Percentiles rank a stretch among this genome's conserved stretches.
Evolutionary conservation across 2,113 vertebrate genomes (phyloP).

Genomic region (Dascyllus trimaculatus): DNA sequence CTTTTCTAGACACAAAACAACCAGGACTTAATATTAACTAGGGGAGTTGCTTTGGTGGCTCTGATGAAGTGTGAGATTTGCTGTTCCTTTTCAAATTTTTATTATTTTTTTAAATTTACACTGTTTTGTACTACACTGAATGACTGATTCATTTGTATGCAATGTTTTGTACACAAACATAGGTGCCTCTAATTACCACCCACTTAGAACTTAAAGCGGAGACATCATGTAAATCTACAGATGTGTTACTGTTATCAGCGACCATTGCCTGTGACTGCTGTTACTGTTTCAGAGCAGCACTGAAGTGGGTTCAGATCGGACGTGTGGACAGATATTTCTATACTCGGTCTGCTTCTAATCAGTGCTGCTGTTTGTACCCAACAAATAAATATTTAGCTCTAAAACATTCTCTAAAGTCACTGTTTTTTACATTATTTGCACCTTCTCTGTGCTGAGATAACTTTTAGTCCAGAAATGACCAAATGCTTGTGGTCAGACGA

Average conservation of each 20-base stretch:
- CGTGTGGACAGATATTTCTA: conserved; percentile 17
- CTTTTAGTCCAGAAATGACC: conserved; percentile 7
- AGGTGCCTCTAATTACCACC: conserved; percentile 68
- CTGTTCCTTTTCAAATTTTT: conserved; percentile 32
- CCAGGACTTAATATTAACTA: conserved; percentile 41
- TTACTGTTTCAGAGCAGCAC: conserved; percentile 62
- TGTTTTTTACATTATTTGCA: conserved; percentile 51
- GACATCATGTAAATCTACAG: conserved; percentile 55
- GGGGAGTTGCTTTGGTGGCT: conserved; percentile 26
- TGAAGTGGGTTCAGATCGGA: conserved; percentile 52
- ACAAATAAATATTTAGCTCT: conserved; percentile 45
- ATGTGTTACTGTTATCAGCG: conserved; percentile 51
- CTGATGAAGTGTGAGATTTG: conserved; percentile 67
- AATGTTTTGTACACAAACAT: conserved; percentile 62
- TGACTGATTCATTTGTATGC: conserved; percentile 41
- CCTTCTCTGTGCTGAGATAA: conserved; percentile 29
- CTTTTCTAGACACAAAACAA: conserved; percentile 65
- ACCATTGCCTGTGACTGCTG: conserved; percentile 81
- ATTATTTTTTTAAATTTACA: conserved; percentile 26
- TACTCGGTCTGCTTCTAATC: conserved; percentile 50
- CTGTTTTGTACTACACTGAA: conserved; percentile 77
- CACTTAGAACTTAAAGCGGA: conserved; percentile 39
- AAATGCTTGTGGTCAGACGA: conserved; percentile 14
- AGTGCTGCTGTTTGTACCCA: conserved; percentile 55
- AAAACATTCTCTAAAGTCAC: conserved; percentile 29